Conservation (phyloP, 2,797 vertebrate species). For the Smutsia temminckii region DNA sequence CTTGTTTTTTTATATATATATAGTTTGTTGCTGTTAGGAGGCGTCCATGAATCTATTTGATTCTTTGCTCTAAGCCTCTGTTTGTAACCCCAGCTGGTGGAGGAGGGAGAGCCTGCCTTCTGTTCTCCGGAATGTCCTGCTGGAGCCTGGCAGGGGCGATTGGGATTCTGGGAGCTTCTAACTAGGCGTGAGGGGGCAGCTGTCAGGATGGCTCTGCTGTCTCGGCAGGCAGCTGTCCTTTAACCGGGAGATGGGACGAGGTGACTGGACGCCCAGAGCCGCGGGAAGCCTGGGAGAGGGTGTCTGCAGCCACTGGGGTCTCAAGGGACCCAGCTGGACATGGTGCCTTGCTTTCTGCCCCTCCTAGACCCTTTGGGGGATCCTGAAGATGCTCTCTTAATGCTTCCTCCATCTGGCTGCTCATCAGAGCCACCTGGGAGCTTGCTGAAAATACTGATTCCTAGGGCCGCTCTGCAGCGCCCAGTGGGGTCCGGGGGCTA, state of each 20-base stretch:
- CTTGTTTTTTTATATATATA: no score
- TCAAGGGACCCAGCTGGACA: not conserved
- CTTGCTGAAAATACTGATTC: no score
- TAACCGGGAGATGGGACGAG: accelerated
- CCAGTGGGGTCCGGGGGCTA: not conserved
- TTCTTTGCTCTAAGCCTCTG: not conserved
- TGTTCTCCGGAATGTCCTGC: not conserved
- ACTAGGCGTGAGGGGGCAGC: not conserved
- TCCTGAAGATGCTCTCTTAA: accelerated
- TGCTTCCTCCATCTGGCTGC: accelerated
- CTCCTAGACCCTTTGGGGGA: not conserved
- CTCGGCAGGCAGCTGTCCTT: accelerated
- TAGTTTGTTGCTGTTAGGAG: accelerated
- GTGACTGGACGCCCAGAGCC: accelerated
- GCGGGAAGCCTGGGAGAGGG: accelerated
- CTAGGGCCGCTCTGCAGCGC: not conserved
- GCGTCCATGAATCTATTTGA: accelerated
- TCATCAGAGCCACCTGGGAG: not conserved
- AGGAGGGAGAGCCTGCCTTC: accelerated
- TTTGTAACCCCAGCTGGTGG: not conserved
- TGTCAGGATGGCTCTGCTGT: not conserved
- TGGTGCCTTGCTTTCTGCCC: accelerated
- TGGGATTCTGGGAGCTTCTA: not conserved
- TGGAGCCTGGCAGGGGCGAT: accelerated
- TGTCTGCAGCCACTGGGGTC: accelerated